Conservation (phyloP, 2,888 invertebrate genomes). For the Lasius fuliginosus region DNA sequence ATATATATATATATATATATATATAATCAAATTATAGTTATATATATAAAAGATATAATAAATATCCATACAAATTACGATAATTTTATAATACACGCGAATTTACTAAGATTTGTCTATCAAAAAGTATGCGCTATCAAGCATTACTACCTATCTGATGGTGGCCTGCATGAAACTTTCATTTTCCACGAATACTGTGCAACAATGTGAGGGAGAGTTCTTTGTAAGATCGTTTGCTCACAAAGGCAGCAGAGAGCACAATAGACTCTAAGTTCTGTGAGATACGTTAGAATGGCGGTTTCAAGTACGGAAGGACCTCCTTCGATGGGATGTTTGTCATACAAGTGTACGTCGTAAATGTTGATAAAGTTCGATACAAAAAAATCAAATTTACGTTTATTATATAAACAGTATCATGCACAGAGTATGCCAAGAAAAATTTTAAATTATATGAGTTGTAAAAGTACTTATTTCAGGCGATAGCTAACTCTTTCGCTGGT, state of each 20-base stretch:
- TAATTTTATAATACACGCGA: not conserved
- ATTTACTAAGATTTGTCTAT: conserved; percentile 23
- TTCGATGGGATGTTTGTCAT: conserved; percentile 56
- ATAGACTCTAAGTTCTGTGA: conserved; percentile 57
- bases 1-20: not conserved
- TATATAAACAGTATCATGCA: not conserved
- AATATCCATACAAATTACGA: not conserved
- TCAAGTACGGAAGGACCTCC: conserved; percentile 32
- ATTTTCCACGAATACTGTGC: conserved; percentile 77
- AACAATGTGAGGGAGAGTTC: conserved; percentile 65
- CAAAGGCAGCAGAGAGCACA: conserved; percentile 65
- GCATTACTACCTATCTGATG: conserved; percentile 46
- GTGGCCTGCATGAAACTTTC: conserved; percentile 79
- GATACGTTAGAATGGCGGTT: conserved; percentile 53
- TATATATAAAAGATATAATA: not conserved
- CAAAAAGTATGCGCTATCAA: conserved; percentile 11
- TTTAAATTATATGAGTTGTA: not conserved
- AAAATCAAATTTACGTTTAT: conserved; percentile 17
- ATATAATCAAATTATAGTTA: not conserved
- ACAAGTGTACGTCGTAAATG: conserved; percentile 49
- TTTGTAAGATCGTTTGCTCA: conserved; percentile 65
- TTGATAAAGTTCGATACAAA: conserved; percentile 59
- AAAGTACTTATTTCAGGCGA: not conserved
- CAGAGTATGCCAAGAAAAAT: not conserved
- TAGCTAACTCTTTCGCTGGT: not conserved